Base-by-base conservation (phyloP, 2,113 vertebrate genomes). In the Pogonocichla stellata region DNA sequence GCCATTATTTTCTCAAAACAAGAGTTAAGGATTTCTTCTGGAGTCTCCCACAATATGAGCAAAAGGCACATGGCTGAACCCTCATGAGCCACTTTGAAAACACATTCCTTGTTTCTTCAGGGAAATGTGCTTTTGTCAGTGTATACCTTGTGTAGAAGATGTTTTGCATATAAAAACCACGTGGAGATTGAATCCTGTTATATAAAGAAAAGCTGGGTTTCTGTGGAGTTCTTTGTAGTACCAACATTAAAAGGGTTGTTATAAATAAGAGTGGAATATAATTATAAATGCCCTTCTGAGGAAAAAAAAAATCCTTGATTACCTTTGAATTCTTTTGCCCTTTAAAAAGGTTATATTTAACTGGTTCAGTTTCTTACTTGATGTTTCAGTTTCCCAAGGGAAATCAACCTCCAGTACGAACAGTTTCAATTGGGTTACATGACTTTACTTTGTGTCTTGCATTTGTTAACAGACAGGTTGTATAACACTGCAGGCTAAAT, bases 261-360 rank as follows among this genome's bases (percentile, higher is more conserved):
- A 96, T 97, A 96, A 97, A 97, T 97, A 97, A 98, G 96, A 96
- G 92, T 90, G 91, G 96, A 97, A 97, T 97, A 97, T 97, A 97
- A 97, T 97, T 98, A 97, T 94, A 97, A 95, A 97, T 96, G 96
- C 93, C 96, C 93, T 97, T 97, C 96, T 90, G 91, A 93, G 92
- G 70, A 20, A 69, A 85, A 80, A 96, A 92, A 94, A 96, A 95
- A 90, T 91, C 90, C 96, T 97, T 97, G 96, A 97, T 97, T 97
- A 97, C 95, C 93, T 97, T 96, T 96, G 95, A 97, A 96, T 97
- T 97, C 94, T 97, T 97, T 91, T 96, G 97, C 96, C 96, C 96
- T 97, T 97, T 97, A 91, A 97, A 98, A 97, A 97, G 96, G 94
- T 97, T 98, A 96, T 93, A 96, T 97, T 97, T 97, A 97, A 97